Percentiles rank a stretch among this genome's conserved stretches.
These are phyloP conservation scores for Formica exsecta DNA, from an alignment of 1,140 invertebrate species.

Conservation along the genomic window DNA sequence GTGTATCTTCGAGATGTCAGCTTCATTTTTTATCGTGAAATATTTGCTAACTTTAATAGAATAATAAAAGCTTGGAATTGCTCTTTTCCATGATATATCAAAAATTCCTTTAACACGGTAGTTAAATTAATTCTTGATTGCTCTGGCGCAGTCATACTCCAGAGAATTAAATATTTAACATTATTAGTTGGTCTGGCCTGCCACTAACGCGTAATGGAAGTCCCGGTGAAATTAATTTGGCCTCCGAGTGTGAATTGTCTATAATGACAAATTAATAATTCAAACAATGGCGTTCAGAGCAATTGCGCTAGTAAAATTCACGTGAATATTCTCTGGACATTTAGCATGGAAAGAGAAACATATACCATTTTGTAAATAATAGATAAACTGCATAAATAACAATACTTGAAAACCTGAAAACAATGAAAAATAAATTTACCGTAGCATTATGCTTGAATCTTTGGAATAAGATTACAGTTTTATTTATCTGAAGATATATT, in stretches of 20 bases:
- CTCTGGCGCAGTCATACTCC: constrained; percentile 40
- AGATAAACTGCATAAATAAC: constrained; percentile 13
- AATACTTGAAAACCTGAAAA: no score
- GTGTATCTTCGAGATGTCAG: not conserved
- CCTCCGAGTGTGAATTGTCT: constrained; percentile 50
- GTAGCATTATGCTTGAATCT: not conserved
- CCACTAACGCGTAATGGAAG: constrained; percentile 59
- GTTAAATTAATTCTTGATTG: constrained; percentile 62
- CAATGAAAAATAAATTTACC: not conserved
- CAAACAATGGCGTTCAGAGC: constrained; percentile 24
- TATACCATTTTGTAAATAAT: not conserved
- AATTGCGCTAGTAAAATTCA: constrained; percentile 39
- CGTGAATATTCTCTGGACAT: not conserved
- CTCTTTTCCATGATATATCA: constrained; percentile 21
- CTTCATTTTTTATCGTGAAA: not conserved
- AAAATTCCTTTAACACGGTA: constrained; percentile 53
- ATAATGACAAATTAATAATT: constrained; percentile 58
- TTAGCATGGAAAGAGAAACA: not conserved
- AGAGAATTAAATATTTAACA: constrained; percentile 58
- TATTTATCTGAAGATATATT: not conserved
- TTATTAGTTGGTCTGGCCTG: constrained; percentile 55
- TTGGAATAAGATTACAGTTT: not conserved
- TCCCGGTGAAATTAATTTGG: constrained; percentile 61
- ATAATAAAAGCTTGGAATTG: constrained; percentile 20
- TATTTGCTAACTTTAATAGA: constrained; percentile 40